Percentiles rank a stretch among this genome's conserved stretches.
Conservation (phyloP, 2,797 vertebrate genomes). For the Muscicapa striata region DNA sequence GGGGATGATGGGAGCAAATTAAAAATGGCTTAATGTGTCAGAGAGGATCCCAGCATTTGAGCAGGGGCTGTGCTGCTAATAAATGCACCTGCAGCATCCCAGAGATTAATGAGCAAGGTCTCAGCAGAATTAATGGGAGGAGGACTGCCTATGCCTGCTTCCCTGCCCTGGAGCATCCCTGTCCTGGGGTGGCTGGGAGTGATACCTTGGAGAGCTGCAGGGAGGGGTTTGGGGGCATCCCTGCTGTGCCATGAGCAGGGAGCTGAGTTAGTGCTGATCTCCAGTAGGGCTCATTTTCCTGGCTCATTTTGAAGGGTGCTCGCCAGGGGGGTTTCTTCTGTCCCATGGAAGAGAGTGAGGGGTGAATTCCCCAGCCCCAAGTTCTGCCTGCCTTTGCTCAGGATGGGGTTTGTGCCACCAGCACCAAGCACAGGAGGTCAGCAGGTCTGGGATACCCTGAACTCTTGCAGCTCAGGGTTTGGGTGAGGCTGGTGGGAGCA, state of each 20-base stretch:
- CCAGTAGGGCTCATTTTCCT: no score
- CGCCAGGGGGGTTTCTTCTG: not conserved
- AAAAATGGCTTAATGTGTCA: conserved; percentile 72
- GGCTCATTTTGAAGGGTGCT: no score
- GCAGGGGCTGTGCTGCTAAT: conserved; percentile 6
- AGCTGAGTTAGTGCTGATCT: no score
- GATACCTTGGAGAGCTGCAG: no score
- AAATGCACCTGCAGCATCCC: conserved; percentile 58
- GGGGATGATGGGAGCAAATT: conserved; percentile 62
- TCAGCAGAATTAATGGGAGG: conserved; percentile 8
- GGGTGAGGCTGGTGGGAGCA: not conserved
- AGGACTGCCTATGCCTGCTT: not conserved
- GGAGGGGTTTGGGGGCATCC: no score
- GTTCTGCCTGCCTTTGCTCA: not conserved
- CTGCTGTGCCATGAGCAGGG: no score
- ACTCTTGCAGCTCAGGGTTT: not conserved
- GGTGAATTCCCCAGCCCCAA: not conserved
- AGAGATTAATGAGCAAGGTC: conserved; percentile 45
- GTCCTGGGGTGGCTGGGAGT: no score
- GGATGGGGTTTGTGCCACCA: not conserved
- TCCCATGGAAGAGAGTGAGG: rapidly evolving
- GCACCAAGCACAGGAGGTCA: not conserved
- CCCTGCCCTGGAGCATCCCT: no score
- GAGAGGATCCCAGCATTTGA: conserved; percentile 54
- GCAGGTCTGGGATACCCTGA: not conserved